Evolutionary conservation across 2,797 vertebrate species (phyloP), one percentile per base, ranked within the genome.

Genomic region (Parauchenoglanis ngamensis): DNA sequence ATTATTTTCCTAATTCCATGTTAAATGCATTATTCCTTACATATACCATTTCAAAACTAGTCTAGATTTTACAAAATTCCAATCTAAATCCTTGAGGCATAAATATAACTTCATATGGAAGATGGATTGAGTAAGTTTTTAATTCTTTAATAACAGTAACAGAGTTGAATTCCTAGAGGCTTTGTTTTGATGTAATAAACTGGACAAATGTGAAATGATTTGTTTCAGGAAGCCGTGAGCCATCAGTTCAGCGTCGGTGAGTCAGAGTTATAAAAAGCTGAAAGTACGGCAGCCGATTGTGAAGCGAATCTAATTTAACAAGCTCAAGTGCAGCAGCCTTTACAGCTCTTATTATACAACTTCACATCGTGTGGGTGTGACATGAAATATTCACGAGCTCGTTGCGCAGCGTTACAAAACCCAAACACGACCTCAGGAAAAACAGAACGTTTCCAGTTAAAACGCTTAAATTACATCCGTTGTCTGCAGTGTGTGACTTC

Each of bases 261-360:
- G 56, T 80, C 77, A 80, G 19, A 80, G 77, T 40, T 80, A 80
- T 59, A 80, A 61, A 80, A 59, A 80, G 77, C 76, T 35, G 76
- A 2, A 78, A 11, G 76, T 57, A 23, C 76, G 8, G 76, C n/a
- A 2, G 76, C 54, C 4, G 54, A 79, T 7, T 13, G 56, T 59
- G 77, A 59, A 57, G 54, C 31, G 19, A 25, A 59, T 79, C 56
- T 6, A 3, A 31, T 79, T 35, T 23, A 59, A 25, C 77, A 7
- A 23, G 77, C 77, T 7, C 5, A 28, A 79, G 76, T 12, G 10
- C 31, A 40, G 56, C 28, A 6, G 54, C 77, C 56, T 59, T 61
- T 77, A 40, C 3, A 61, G 77, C 54, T 59, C 28, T 40, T 59
- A 13, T 80, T 80, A 80, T 40, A 80, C 56, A 59, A 80, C 76